Evolutionary conservation across 2,113 vertebrate species (phyloP).

Genomic region (Lontra canadensis): DNA sequence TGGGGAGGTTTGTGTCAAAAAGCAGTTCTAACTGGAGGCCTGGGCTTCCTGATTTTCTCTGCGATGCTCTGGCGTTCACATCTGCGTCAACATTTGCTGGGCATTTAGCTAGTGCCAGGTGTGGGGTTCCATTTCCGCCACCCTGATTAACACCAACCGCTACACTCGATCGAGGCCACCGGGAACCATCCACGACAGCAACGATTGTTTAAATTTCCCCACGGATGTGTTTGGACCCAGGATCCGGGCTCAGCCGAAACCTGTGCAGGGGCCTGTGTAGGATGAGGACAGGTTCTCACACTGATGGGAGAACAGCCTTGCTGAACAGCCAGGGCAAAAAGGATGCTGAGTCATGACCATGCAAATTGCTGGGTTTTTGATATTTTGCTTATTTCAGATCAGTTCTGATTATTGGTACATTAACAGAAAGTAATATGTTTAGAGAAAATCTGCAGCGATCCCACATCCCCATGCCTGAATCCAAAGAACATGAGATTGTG

Average conservation of each 20-base stretch:
- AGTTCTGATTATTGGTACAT: neutral
- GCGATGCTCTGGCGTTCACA: neutral
- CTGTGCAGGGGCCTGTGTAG: neutral
- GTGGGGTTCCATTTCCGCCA: neutral
- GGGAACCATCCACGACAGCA: neutral
- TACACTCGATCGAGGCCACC: neutral
- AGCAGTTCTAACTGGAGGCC: fast-evolving
- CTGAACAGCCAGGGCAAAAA: neutral
- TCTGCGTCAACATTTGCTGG: neutral
- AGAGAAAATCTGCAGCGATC: neutral
- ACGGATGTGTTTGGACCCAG: neutral
- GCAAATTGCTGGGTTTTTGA: neutral
- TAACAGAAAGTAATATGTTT: neutral
- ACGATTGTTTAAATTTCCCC: neutral
- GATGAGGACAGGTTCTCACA: neutral
- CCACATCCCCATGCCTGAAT: neutral
- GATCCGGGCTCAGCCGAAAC: neutral
- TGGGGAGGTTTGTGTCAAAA: neutral
- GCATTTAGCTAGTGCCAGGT: neutral
- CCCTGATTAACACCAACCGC: neutral
- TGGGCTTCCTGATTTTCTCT: neutral
- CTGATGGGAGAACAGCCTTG: neutral
- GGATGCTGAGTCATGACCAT: neutral
- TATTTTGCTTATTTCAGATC: neutral
- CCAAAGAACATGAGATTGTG: neutral